Percentiles rank a stretch among this genome's conserved stretches.
phyloP scores from a whole-genome alignment of 2,797 vertebrate species.

The Enteromius unitaeniatus region DNA sequence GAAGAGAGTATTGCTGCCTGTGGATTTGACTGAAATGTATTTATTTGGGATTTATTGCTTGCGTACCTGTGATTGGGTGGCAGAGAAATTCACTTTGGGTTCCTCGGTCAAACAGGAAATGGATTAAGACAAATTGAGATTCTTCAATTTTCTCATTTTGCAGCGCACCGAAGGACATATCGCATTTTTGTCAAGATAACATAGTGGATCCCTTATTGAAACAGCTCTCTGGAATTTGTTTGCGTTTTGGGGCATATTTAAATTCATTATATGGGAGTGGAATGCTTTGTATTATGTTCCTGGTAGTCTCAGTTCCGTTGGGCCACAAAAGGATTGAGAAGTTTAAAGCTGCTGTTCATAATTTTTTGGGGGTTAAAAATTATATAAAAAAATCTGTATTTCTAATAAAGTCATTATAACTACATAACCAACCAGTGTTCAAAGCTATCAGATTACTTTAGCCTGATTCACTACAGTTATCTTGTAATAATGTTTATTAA shows the following conservation, averaged over 20 bases:
- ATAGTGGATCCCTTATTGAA: conserved; percentile 3
- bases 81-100: conserved; percentile 27
- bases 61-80: conserved; percentile 24
- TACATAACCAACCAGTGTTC: too few species aligned
- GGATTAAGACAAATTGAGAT: conserved; percentile 40
- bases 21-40: conserved; percentile 34
- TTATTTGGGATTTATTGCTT: conserved; percentile 50
- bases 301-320: background rate
- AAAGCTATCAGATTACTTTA: too few species aligned
- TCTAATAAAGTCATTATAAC: too few species aligned
- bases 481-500: too few species aligned
- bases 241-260: background rate
- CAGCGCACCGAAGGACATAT: background rate
- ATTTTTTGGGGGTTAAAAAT: too few species aligned
- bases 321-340: conserved; percentile 15
- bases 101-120: conserved; percentile 12
- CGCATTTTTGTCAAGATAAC: conserved; percentile 7
- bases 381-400: too few species aligned
- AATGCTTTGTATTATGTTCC: conserved; percentile 42
- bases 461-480: too few species aligned
- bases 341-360: background rate
- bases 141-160: conserved; percentile 33
- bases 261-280: background rate
- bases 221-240: conserved; percentile 19
- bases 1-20: conserved; percentile 11